Conservation (phyloP, 64 coral and sea anemone genomes). For the Montipora capricornis region DNA sequence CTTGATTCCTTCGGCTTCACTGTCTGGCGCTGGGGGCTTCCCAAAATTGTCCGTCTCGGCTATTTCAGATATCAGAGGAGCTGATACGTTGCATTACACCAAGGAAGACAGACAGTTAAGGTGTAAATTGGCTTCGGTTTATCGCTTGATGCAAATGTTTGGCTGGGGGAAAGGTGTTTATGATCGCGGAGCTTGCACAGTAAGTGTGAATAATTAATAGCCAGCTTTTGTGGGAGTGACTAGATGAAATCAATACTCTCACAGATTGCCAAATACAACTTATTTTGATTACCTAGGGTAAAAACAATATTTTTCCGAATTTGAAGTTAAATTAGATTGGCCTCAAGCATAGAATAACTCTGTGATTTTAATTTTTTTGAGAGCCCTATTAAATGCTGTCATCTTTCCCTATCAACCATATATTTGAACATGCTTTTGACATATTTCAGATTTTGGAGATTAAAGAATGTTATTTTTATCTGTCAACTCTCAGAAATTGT, state of each 20-base stretch:
- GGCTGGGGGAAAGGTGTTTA: conserved; percentile 39
- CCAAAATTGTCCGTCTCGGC: not conserved
- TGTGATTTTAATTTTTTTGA: too few species aligned
- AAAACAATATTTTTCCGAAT: too few species aligned
- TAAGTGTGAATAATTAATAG: not conserved
- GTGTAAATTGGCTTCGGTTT: conserved; percentile 67
- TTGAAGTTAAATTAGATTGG: too few species aligned
- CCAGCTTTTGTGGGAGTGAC: not conserved
- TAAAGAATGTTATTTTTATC: too few species aligned
- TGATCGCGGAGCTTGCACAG: conserved; percentile 52
- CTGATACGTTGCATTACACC: conserved; percentile 49
- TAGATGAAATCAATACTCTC: not conserved
- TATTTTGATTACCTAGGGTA: too few species aligned
- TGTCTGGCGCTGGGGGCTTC: conserved; percentile 10
- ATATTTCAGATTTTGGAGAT: too few species aligned
- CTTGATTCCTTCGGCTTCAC: conserved; percentile 56
- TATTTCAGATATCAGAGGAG: conserved; percentile 68
- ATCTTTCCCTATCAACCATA: too few species aligned
- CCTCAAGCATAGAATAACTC: too few species aligned
- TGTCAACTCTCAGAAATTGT: too few species aligned
- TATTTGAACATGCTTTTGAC: too few species aligned
- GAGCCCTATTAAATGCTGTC: too few species aligned
- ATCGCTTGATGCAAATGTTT: conserved; percentile 68
- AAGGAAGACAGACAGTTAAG: conserved; percentile 64
- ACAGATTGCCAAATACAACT: too few species aligned